A percentile compares a stretch with the other conserved stretches of the same genome.
These are phyloP conservation scores for Macrosiphum euphorbiae DNA, from an alignment of 2,888 invertebrate genomes.

Conservation along the genomic window DNA sequence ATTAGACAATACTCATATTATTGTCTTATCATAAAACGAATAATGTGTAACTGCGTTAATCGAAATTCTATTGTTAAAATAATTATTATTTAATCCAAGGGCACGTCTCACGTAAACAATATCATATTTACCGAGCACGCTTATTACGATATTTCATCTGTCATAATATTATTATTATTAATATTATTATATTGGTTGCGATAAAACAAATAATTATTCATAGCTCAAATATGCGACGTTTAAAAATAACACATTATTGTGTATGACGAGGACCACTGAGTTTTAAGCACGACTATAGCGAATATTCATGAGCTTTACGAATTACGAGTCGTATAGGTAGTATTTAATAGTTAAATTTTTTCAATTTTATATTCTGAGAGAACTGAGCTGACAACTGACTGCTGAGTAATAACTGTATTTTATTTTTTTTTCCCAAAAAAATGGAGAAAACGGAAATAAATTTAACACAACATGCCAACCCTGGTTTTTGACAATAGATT, in stretches of 20 bases:
- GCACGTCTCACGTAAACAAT: conserved; percentile 4
- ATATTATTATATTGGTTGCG: neutral
- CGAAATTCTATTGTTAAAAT: conserved; percentile 51
- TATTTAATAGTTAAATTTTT: neutral
- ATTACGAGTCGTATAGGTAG: neutral
- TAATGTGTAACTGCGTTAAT: conserved; percentile 28
- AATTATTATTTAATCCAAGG: conserved; percentile 48
- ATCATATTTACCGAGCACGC: neutral
- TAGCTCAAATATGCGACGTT: neutral
- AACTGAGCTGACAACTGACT: neutral
- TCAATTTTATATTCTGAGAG: neutral
- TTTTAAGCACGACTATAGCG: neutral
- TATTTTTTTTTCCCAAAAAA: neutral
- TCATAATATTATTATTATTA: conserved; percentile 9
- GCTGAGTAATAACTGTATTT: neutral
- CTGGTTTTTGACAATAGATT: neutral
- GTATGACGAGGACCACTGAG: neutral
- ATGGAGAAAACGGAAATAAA: neutral
- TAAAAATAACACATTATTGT: neutral
- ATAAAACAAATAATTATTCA: conserved; percentile 47
- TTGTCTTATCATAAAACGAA: conserved; percentile 50
- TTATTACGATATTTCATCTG: neutral
- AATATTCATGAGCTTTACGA: neutral
- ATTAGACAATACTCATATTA: conserved; percentile 35
- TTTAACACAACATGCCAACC: neutral